phyloP scores from a whole-genome alignment of 1,140 invertebrate genomes.

The Meloidogyne floridensis region DNA sequence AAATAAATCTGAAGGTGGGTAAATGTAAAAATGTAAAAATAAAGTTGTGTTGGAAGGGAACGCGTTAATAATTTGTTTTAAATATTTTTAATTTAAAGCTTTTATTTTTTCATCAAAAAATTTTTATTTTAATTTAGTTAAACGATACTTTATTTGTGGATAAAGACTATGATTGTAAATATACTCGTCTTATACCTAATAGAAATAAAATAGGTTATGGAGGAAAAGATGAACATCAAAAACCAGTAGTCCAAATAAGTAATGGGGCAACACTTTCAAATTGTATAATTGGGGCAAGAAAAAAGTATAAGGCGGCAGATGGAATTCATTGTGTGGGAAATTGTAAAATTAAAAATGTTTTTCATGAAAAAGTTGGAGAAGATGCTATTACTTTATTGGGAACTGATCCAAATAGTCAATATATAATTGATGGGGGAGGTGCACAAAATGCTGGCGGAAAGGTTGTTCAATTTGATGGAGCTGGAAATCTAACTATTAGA shows the following conservation, averaged over 20 bases:
- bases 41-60: too few species aligned
- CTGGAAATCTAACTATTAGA: background rate
- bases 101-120: too few species aligned
- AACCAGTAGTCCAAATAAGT: conserved; percentile 26
- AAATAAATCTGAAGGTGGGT: background rate
- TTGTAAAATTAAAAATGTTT: conserved; percentile 29
- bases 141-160: background rate
- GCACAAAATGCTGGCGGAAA: conserved; percentile 22
- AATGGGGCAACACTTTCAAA: conserved; percentile 30
- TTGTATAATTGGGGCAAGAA: conserved; percentile 27
- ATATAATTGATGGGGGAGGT: conserved; percentile 12
- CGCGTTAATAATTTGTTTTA: too few species aligned
- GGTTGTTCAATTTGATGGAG: conserved; percentile 25
- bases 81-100: too few species aligned
- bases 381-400: conserved; percentile 29
- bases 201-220: conserved; percentile 21
- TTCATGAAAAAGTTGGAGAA: conserved; percentile 33
- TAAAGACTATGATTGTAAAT: conserved; percentile 15
- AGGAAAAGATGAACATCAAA: conserved; percentile 26
- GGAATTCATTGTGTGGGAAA: conserved; percentile 31
- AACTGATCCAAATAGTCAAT: background rate
- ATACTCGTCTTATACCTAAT: conserved; percentile 20
- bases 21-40: too few species aligned
- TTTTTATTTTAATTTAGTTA: background rate
- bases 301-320: conserved; percentile 10